Evolutionary conservation across 2,797 vertebrate genomes (phyloP).

Genomic region (Epinephelus coioides): DNA sequence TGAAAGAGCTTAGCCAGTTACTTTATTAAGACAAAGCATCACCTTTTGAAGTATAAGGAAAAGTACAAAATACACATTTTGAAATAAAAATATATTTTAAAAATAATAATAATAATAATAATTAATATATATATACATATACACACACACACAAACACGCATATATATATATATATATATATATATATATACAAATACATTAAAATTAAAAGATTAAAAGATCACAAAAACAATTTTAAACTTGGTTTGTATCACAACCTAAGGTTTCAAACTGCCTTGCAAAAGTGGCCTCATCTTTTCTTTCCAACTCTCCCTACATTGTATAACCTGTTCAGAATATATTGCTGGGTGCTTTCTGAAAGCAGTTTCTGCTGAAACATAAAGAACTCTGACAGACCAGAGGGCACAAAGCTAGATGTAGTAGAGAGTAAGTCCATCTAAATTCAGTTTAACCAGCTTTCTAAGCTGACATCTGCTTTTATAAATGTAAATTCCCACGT

Average conservation of each 20-base stretch:
- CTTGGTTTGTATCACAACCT: background rate
- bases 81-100: background rate
- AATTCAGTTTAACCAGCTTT: constrained; percentile 22
- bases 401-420: constrained; percentile 13
- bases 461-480: constrained; percentile 25
- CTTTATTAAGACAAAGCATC: background rate
- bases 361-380: constrained; percentile 13
- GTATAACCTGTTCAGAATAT: background rate
- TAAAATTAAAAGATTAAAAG: background rate
- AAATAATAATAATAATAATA: background rate
- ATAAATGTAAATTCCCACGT: constrained; percentile 17
- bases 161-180: too few species aligned
- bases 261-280: background rate
- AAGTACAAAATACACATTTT: background rate
- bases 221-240: background rate
- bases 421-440: background rate
- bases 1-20: background rate
- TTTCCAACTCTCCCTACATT: background rate
- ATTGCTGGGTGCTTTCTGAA: background rate
- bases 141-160: too few species aligned
- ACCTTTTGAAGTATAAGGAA: background rate
- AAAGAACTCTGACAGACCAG: constrained; percentile 1
- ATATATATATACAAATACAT: background rate
- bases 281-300: background rate
- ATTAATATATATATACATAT: too few species aligned